A percentile compares a stretch with the other conserved stretches of the same genome.
phyloP scores from a whole-genome alignment of 2,888 invertebrate genomes.

The Vesta saturnalis region DNA sequence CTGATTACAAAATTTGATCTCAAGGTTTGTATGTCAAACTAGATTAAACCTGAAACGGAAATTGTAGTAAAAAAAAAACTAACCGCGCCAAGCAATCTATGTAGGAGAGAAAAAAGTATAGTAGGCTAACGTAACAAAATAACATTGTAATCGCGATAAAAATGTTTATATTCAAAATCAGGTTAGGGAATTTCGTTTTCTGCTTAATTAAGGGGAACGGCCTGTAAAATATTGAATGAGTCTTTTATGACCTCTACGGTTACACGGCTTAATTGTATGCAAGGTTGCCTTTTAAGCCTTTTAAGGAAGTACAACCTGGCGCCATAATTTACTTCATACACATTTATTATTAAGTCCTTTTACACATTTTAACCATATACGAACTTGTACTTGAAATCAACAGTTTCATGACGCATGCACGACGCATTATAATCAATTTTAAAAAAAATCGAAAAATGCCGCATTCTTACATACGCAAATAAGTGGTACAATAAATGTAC shows the following conservation, averaged over 20 bases:
- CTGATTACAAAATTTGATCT: too few species aligned
- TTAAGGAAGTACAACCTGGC: constrained; percentile 36
- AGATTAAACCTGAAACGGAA: too few species aligned
- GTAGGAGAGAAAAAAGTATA: too few species aligned
- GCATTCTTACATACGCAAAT: constrained; percentile 13
- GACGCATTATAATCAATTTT: neutral
- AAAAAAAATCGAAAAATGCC: constrained; percentile 26
- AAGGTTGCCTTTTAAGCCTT: constrained; percentile 34
- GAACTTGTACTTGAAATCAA: constrained; percentile 27
- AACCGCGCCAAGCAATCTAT: too few species aligned
- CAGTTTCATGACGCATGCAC: neutral
- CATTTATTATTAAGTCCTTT: constrained; percentile 13
- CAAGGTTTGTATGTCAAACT: too few species aligned
- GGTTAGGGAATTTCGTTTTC: constrained; percentile 1
- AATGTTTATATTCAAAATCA: too few species aligned
- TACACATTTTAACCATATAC: constrained; percentile 33
- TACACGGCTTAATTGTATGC: constrained; percentile 30
- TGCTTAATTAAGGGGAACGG: neutral
- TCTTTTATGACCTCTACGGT: constrained; percentile 22
- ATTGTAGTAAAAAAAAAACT: too few species aligned
- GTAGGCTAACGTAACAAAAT: too few species aligned
- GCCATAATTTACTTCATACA: constrained; percentile 25
- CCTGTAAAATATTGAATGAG: neutral
- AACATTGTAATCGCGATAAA: neutral
- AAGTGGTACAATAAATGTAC: constrained; percentile 26